These are phyloP conservation scores for Hippoglossus hippoglossus DNA, from an alignment of 2,797 vertebrate species.

Conservation along the genomic window DNA sequence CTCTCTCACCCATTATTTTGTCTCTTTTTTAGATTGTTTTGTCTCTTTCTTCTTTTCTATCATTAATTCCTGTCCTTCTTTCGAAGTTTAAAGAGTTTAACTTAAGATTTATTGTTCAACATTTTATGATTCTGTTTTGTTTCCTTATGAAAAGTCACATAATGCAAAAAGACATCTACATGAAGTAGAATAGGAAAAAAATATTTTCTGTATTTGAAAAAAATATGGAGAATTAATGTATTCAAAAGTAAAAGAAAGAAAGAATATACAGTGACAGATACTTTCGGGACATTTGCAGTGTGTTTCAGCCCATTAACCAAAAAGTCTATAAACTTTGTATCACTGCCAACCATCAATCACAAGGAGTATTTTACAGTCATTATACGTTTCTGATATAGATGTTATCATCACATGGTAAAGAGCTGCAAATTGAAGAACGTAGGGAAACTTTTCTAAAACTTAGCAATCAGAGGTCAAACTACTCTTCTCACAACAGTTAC, in stretches of 20 bases:
- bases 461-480: too few species aligned
- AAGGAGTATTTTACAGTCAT: not conserved
- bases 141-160: not conserved
- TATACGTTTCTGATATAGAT: too few species aligned
- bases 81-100: slow-evolving; percentile 24
- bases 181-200: not conserved
- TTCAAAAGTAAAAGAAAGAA: slow-evolving; percentile 8
- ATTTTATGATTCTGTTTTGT: not conserved
- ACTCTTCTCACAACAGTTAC: not conserved
- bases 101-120: slow-evolving; percentile 11
- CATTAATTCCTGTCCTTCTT: not conserved
- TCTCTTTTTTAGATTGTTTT: slow-evolving; percentile 21
- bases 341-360: not conserved
- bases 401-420: too few species aligned
- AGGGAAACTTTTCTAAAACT: too few species aligned
- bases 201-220: not conserved
- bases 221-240: not conserved
- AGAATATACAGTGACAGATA: too few species aligned
- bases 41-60: not conserved
- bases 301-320: too few species aligned
- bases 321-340: not conserved
- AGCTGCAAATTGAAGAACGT: too few species aligned
- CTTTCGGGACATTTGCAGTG: too few species aligned
- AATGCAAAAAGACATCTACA: slow-evolving; percentile 13
- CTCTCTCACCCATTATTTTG: slow-evolving; percentile 26